Evolutionary conservation across 1,140 invertebrate species (phyloP).

Genomic region (Watersipora subatra): DNA sequence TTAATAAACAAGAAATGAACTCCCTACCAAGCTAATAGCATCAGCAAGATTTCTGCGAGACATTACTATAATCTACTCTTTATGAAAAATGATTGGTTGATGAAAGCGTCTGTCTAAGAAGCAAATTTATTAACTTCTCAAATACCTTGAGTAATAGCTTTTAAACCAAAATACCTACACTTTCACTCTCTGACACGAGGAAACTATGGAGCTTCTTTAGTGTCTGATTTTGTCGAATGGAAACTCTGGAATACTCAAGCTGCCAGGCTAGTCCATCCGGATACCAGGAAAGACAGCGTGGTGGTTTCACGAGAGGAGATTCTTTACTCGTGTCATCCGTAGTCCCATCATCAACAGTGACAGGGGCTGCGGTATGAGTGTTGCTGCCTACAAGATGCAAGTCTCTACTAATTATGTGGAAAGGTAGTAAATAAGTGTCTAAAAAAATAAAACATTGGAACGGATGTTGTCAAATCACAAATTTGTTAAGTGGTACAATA

Average conservation of each 20-base stretch:
- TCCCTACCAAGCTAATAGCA: no score
- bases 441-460: background rate
- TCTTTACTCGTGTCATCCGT: slow-evolving; percentile 1
- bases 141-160: no score
- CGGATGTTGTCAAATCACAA: no score
- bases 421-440: background rate
- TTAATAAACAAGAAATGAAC: no score
- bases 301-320: slow-evolving; percentile 4
- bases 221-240: slow-evolving; percentile 69
- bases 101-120: no score
- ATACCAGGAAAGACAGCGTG: slow-evolving; percentile 52
- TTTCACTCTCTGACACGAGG: slow-evolving; percentile 77
- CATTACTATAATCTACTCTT: no score
- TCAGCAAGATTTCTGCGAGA: no score
- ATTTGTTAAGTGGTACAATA: no score
- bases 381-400: background rate
- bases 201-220: slow-evolving; percentile 81
- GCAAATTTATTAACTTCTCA: no score
- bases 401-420: background rate
- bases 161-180: no score
- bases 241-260: slow-evolving; percentile 70
- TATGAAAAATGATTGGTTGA: no score
- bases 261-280: slow-evolving; percentile 87
- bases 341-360: background rate
- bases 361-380: background rate